These are phyloP conservation scores for Oxygymnocypris stewartii DNA, from an alignment of 2,113 vertebrate genomes.

Conservation along the genomic window DNA sequence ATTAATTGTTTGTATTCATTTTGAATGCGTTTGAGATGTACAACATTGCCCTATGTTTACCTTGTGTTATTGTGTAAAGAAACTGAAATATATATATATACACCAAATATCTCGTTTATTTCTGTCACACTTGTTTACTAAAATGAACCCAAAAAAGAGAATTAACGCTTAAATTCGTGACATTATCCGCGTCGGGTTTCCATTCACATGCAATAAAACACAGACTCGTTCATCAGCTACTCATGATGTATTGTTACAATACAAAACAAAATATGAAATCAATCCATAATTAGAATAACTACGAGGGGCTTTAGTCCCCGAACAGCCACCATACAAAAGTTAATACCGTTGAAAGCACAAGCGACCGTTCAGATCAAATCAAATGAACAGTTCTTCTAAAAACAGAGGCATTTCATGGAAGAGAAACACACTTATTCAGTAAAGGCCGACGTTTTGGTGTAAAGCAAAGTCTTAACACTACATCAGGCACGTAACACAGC, in stretches of 20 bases:
- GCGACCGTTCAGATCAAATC: slow-evolving; percentile 10
- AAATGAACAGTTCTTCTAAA: slow-evolving; percentile 35
- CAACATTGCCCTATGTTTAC: too few species aligned
- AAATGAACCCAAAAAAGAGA: background rate
- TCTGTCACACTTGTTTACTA: background rate
- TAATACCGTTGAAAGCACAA: slow-evolving; percentile 42
- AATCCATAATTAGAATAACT: slow-evolving; percentile 41
- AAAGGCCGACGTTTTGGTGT: slow-evolving; percentile 68
- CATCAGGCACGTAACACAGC: slow-evolving; percentile 57
- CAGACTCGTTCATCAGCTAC: slow-evolving; percentile 26
- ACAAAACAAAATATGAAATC: slow-evolving; percentile 50
- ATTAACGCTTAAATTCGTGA: background rate
- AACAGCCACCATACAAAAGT: slow-evolving; percentile 53
- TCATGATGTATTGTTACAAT: slow-evolving; percentile 55
- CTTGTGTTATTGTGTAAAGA: too few species aligned
- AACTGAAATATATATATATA: too few species aligned
- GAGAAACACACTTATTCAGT: slow-evolving; percentile 1
- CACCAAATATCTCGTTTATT: background rate
- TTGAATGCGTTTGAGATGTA: too few species aligned
- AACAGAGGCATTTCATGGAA: too few species aligned
- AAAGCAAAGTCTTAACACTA: slow-evolving; percentile 66
- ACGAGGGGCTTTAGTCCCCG: slow-evolving; percentile 29
- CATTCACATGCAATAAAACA: background rate
- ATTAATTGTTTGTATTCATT: too few species aligned
- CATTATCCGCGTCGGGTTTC: too few species aligned